A percentile compares a stretch with the other conserved stretches of the same genome.
Evolutionary conservation across 2,113 vertebrate genomes (phyloP).

Genomic region (Rhabdomys dilectus): DNA sequence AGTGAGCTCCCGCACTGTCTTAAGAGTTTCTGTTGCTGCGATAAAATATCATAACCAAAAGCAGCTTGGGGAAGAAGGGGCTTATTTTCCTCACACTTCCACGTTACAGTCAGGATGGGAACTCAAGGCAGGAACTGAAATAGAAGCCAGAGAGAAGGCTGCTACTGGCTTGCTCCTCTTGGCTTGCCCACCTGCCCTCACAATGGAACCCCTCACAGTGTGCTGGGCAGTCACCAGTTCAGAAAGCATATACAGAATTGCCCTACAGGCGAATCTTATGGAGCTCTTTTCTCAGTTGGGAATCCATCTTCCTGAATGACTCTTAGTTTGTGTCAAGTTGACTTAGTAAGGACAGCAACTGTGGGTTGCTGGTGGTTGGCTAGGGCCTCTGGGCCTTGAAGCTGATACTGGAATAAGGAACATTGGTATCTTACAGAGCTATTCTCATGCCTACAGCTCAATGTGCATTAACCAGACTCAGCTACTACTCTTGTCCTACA

Average conservation of each 20-base stretch:
- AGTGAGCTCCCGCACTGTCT: neutral
- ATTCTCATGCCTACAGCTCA: accelerated
- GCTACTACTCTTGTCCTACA: constrained; percentile 66
- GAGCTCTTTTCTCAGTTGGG: neutral
- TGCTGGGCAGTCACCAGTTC: neutral
- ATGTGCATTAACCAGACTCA: neutral
- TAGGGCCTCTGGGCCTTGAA: neutral
- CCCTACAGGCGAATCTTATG: neutral
- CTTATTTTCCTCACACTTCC: neutral
- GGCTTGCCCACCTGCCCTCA: neutral
- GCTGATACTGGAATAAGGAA: neutral
- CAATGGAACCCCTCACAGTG: neutral
- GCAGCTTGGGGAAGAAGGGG: neutral
- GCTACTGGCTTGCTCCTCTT: neutral
- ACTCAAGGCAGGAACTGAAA: neutral
- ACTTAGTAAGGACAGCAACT: neutral
- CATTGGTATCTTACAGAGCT: accelerated
- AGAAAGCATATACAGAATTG: neutral
- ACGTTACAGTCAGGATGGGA: neutral
- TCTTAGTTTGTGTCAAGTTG: neutral
- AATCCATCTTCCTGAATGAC: neutral
- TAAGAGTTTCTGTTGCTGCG: neutral
- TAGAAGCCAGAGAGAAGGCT: neutral
- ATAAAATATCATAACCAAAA: neutral
- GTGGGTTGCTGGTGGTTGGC: accelerated